Conservation (phyloP, 2,113 vertebrate genomes). For the Channa argus region DNA sequence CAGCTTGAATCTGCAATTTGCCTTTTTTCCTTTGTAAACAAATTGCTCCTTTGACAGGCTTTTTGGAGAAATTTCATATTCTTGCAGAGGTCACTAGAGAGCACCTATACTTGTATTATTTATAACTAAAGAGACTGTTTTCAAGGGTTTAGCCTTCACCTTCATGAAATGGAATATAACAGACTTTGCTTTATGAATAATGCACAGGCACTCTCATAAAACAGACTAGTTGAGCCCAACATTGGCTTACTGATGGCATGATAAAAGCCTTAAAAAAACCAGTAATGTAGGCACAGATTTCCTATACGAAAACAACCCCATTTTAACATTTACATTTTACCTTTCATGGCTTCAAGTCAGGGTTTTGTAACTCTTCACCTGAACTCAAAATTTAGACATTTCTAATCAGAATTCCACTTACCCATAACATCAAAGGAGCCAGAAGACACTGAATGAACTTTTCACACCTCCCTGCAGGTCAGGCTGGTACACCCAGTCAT, state of each 20-base stretch:
- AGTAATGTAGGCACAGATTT: neutral
- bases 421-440: conserved; percentile 23
- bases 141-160: conserved; percentile 39
- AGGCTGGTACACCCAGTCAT: conserved; percentile 21
- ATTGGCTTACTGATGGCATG: conserved; percentile 47
- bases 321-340: conserved; percentile 11
- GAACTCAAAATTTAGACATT: neutral
- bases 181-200: conserved; percentile 64
- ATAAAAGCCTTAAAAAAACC: conserved; percentile 28
- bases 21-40: conserved; percentile 15
- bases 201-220: conserved; percentile 56
- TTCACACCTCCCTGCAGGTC: conserved; percentile 45
- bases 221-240: conserved; percentile 51
- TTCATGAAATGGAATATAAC: conserved; percentile 43
- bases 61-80: conserved; percentile 1
- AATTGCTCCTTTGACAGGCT: neutral
- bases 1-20: neutral
- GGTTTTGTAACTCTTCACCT: neutral
- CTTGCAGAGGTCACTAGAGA: conserved; percentile 24
- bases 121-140: conserved; percentile 23
- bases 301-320: neutral
- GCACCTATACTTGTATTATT: conserved; percentile 11
- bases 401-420: conserved; percentile 16
- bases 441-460: conserved; percentile 19
- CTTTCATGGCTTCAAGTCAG: neutral